Evolutionary conservation across 1,140 invertebrate species (phyloP), one percentile per base, ranked within the genome.

Genomic region (Microplitis mediator): DNA sequence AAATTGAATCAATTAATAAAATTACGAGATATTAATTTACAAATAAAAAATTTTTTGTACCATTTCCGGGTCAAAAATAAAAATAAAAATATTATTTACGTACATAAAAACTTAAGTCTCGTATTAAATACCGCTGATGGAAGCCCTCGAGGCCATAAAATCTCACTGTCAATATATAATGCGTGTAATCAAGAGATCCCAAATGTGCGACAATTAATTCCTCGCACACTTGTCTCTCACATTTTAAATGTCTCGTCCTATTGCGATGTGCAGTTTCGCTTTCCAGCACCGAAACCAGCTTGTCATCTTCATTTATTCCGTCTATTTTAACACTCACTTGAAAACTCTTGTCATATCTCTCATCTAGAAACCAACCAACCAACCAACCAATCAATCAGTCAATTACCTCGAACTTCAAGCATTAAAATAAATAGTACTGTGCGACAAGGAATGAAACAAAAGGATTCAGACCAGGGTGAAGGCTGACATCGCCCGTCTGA

Each of bases 161-260:
- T 74, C 90, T 88, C 11, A 97, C 89, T 13, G 93, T 95, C 35
- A 98, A 91, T 35, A 95, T 91, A 81, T 98, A 98, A 82, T 95
- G 93, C 2, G 92, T 91, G 79, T 93, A 97, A 81, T 97, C 94
- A 5, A 98, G 86, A 74, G 93, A 96, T n/a, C 95, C 95, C 34
- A 98, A 88, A 86, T 98, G 97, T 68, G 97, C 88, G 0, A 97
- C 89, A 72, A 95, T 93, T 69, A 98, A 91, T 80, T 97, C 95
- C 73, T 96, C 93, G 85, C 97, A 98, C 16, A 88, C 88, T 85
- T 95, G 91, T 69, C 92, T 89, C 76, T 92, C 91, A 83, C 97
- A 98, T 61, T 91, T 90, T 16, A 98, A 86, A 80, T 95, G 92
- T 77, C 95, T 88, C 0, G 94, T 95, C 78, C 94, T 93, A 71